phyloP scores from a whole-genome alignment of 2,113 vertebrate genomes.

The Meleagris gallopavo region DNA sequence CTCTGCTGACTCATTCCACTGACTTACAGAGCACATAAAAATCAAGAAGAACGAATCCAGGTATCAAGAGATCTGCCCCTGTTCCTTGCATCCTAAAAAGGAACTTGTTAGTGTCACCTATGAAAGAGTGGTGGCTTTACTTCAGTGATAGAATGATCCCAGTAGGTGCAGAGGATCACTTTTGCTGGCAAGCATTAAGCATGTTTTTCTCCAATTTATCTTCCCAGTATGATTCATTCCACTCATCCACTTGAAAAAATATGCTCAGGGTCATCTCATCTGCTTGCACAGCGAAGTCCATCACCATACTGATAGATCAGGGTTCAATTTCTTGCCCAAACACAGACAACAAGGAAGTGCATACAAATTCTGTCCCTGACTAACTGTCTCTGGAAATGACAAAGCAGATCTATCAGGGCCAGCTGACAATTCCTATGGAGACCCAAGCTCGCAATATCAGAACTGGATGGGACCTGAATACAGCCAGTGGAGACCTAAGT shows the following conservation, averaged over 20 bases:
- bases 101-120: slow-evolving; percentile 7
- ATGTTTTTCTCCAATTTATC: background rate
- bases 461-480: background rate
- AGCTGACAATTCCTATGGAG: background rate
- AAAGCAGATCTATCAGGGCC: background rate
- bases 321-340: background rate
- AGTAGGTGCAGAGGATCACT: background rate
- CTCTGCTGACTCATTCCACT: slow-evolving; percentile 20
- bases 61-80: background rate
- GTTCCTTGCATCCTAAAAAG: background rate
- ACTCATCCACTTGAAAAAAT: background rate
- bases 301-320: background rate
- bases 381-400: background rate
- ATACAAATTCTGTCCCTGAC: background rate
- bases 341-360: background rate
- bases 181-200: background rate
- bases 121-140: background rate
- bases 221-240: slow-evolving; percentile 9
- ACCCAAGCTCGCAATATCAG: background rate
- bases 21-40: background rate
- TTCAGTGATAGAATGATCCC: background rate
- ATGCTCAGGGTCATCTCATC: background rate
- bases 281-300: background rate
- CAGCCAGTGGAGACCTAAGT: background rate
- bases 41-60: background rate